Percentiles rank a stretch among this genome's conserved stretches.
Conservation (phyloP, 2,113 vertebrate genomes). For the Acanthisitta chloris region DNA sequence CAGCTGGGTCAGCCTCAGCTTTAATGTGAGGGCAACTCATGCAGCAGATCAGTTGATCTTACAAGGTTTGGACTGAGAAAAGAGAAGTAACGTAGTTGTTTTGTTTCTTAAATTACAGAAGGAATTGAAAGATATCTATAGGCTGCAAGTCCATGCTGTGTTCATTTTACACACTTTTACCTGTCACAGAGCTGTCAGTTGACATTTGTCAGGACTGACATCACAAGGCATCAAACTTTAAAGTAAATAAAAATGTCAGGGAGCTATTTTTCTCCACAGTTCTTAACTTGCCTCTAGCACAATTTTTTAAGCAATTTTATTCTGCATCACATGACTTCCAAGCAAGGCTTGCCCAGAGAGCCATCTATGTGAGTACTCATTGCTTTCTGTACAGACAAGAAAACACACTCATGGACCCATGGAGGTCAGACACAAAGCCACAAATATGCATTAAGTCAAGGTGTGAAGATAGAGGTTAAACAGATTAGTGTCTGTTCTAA, state of each 20-base stretch:
- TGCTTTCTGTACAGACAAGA: neutral
- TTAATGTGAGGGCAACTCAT: neutral
- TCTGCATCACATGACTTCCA: neutral
- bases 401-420: neutral
- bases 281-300: neutral
- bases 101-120: neutral
- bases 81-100: neutral
- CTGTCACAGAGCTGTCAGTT: neutral
- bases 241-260: neutral
- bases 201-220: neutral
- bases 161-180: neutral
- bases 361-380: neutral
- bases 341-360: neutral
- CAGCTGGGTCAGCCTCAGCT: neutral
- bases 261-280: neutral
- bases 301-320: neutral
- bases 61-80: neutral
- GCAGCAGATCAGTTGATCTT: neutral
- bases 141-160: neutral
- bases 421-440: neutral
- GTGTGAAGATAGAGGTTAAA: neutral
- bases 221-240: neutral
- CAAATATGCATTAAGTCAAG: neutral
- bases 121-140: neutral
- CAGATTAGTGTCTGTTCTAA: neutral